Conservation (phyloP, 2,888 invertebrate species). For the Oligia fasciuncula region DNA sequence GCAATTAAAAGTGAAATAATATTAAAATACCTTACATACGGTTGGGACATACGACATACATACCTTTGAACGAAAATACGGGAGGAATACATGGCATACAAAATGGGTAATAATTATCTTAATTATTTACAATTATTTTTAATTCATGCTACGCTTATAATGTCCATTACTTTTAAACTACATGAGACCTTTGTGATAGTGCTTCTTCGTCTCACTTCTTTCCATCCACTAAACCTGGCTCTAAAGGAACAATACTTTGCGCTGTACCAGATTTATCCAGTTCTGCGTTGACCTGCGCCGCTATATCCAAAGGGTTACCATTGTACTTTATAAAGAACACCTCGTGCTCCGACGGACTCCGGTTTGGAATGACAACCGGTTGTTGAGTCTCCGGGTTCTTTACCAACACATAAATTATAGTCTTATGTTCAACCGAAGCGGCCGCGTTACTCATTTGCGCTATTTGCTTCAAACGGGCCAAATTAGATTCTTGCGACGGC, state of each 20-base stretch:
- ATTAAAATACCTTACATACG: conserved; percentile 7
- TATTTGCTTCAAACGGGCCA: conserved; percentile 81
- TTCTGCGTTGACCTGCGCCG: conserved; percentile 60
- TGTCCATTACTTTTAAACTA: not conserved
- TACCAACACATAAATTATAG: conserved; percentile 93
- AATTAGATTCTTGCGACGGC: conserved; percentile 89
- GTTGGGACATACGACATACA: not conserved
- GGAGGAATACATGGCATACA: not conserved
- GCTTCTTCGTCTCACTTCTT: conserved; percentile 14
- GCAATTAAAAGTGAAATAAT: conserved; percentile 15
- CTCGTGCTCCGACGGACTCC: conserved; percentile 89
- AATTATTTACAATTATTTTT: conserved; percentile 6
- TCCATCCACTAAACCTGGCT: conserved; percentile 67
- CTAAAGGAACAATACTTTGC: conserved; percentile 59
- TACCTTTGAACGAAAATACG: conserved; percentile 10
- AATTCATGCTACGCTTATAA: not conserved
- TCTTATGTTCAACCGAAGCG: conserved; percentile 91
- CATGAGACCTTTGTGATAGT: not conserved
- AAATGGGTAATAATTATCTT: not conserved
- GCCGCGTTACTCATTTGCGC: conserved; percentile 90
- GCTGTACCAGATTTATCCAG: conserved; percentile 52
- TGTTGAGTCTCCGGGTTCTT: conserved; percentile 92
- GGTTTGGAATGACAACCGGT: conserved; percentile 66
- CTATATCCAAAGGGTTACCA: conserved; percentile 59
- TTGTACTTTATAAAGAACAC: conserved; percentile 93